These are phyloP conservation scores for Panthera tigris DNA, from an alignment of 2,113 vertebrate genomes.

Conservation along the genomic window DNA sequence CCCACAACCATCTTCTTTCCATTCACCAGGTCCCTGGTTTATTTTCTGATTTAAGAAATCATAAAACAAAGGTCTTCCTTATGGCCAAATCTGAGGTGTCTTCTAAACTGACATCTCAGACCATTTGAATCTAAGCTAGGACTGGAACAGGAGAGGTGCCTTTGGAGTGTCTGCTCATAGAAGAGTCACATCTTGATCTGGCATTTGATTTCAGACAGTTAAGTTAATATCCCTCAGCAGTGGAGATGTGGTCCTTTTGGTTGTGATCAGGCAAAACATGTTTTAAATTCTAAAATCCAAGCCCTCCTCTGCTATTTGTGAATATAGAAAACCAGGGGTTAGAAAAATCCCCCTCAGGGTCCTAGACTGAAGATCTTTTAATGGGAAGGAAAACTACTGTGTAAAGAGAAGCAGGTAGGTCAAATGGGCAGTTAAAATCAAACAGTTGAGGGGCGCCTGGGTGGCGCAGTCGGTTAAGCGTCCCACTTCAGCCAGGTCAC, in stretches of 20 bases:
- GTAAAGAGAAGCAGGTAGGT: conserved; percentile 1
- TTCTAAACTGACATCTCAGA: neutral
- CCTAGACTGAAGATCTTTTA: conserved; percentile 10
- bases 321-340: neutral
- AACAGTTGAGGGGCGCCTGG: no score
- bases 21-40: neutral
- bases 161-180: neutral
- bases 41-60: neutral
- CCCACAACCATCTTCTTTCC: neutral
- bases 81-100: neutral
- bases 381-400: neutral
- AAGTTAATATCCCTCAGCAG: neutral
- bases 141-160: neutral
- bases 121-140: neutral
- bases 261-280: neutral
- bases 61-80: neutral
- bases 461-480: no score
- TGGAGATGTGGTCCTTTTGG: neutral
- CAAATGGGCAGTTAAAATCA: conserved; percentile 28
- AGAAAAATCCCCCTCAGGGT: neutral
- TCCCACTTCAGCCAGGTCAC: no score
- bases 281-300: neutral
- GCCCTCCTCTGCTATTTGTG: neutral
- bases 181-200: neutral
- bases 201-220: neutral